Percentiles rank a stretch among this genome's conserved stretches.
Conservation (phyloP, 2,797 vertebrate genomes). For the Phoeniculus purpureus region DNA sequence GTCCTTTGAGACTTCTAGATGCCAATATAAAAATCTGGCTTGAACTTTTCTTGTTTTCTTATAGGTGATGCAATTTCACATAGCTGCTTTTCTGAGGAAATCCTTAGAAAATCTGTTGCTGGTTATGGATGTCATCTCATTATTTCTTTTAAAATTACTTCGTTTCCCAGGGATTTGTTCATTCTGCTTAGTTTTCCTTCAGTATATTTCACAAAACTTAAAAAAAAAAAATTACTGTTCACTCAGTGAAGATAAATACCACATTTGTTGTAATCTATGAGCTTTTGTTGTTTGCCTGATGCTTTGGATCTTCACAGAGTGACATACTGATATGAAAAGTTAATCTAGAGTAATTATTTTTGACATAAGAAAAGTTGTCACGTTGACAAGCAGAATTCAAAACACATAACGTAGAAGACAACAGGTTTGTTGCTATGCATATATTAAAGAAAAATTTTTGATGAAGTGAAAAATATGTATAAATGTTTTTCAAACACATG, state of each 20-base stretch:
- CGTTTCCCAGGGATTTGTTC: not conserved
- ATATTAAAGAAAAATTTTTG: not conserved
- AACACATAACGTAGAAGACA: not conserved
- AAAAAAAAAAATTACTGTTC: too few relatives aligned
- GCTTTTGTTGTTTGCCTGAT: not conserved
- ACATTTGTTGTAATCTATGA: not conserved
- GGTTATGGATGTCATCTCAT: not conserved
- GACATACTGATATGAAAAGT: not conserved
- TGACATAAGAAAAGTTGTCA: not conserved
- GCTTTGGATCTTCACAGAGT: not conserved
- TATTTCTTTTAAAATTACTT: not conserved
- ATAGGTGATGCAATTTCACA: not conserved
- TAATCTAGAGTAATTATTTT: not conserved
- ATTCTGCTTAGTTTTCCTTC: not conserved
- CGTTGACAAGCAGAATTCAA: not conserved
- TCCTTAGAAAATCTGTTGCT: not conserved
- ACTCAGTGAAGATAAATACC: too few relatives aligned
- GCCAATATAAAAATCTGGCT: not conserved
- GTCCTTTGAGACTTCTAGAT: not conserved
- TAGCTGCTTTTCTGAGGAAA: not conserved
- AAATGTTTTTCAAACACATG: accelerated
- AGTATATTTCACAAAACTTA: not conserved
- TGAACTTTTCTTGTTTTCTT: not conserved
- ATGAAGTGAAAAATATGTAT: not conserved
- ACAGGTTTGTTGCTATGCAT: not conserved